Evolutionary conservation across 2,797 vertebrate genomes (phyloP).

Genomic region (Columba guinea): DNA sequence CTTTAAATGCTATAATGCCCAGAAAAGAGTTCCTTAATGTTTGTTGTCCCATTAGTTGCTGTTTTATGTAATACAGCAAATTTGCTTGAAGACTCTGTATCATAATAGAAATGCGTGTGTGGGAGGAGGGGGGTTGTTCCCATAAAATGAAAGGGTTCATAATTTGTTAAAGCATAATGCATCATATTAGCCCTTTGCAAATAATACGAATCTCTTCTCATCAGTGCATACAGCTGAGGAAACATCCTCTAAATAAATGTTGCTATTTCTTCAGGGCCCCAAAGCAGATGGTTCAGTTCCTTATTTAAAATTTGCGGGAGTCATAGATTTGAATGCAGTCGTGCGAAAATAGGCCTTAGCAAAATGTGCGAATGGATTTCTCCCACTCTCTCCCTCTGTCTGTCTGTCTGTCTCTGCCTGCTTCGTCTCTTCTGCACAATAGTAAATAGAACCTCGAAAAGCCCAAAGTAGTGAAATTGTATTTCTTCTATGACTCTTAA

Average conservation of each 20-base stretch:
- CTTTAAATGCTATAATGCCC: slow-evolving; percentile 13
- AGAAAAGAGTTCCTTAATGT: slow-evolving; percentile 63
- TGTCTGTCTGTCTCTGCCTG: background rate
- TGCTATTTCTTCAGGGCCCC: background rate
- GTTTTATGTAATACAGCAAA: slow-evolving; percentile 32
- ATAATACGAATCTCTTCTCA: slow-evolving; percentile 12
- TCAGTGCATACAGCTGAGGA: background rate
- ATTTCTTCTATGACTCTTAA: background rate
- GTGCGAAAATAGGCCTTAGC: background rate
- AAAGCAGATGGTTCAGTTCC: slow-evolving; percentile 42
- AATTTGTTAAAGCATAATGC: slow-evolving; percentile 17
- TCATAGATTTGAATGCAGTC: background rate
- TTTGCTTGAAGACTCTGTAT: slow-evolving; percentile 26
- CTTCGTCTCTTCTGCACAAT: background rate
- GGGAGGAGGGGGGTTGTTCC: background rate
- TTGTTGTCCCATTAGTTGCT: slow-evolving; percentile 39
- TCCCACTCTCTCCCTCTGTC: background rate
- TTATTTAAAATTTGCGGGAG: slow-evolving; percentile 52
- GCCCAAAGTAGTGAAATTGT: background rate
- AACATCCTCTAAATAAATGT: background rate
- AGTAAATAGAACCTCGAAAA: background rate
- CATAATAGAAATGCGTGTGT: slow-evolving; percentile 1
- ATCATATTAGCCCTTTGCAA: background rate
- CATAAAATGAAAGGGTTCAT: slow-evolving; percentile 20
- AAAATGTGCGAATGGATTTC: background rate